phyloP scores from a whole-genome alignment of 2,888 invertebrate genomes.

The Trissolcus brochymenae region DNA sequence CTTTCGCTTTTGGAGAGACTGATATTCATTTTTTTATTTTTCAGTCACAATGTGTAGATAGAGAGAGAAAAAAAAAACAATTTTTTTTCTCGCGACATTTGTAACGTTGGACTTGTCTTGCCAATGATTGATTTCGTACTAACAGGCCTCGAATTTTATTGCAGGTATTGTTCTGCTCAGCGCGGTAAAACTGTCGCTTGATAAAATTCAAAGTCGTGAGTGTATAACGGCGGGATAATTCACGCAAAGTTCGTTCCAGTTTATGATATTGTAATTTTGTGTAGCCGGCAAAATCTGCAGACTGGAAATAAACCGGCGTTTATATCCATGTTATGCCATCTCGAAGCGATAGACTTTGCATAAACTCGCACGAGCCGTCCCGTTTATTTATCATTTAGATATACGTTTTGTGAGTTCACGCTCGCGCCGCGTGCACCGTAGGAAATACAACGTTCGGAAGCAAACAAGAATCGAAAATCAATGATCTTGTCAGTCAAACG shows the following conservation, averaged over 20 bases:
- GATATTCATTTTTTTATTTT: background rate
- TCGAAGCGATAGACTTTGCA: background rate
- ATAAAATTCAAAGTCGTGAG: conserved; percentile 38
- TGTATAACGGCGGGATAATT: conserved; percentile 14
- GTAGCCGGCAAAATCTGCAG: background rate
- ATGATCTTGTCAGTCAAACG: conserved; percentile 3
- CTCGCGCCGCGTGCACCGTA: too few species aligned
- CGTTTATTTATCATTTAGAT: background rate
- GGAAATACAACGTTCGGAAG: background rate
- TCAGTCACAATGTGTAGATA: background rate
- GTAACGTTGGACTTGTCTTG: background rate
- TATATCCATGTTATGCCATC: conserved; percentile 7
- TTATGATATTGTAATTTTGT: conserved; percentile 20
- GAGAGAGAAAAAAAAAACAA: background rate
- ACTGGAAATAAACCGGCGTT: conserved; percentile 6
- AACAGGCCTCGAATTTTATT: conserved; percentile 19
- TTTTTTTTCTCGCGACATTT: background rate
- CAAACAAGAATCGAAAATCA: background rate
- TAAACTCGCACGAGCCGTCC: background rate
- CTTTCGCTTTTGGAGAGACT: background rate
- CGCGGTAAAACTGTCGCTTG: conserved; percentile 26
- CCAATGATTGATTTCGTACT: background rate
- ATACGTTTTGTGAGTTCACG: too few species aligned
- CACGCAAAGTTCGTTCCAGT: conserved; percentile 16
- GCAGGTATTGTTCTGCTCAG: conserved; percentile 38